Evolutionary conservation across 1,140 invertebrate species (phyloP).

Genomic region (Pogonus chalceus): DNA sequence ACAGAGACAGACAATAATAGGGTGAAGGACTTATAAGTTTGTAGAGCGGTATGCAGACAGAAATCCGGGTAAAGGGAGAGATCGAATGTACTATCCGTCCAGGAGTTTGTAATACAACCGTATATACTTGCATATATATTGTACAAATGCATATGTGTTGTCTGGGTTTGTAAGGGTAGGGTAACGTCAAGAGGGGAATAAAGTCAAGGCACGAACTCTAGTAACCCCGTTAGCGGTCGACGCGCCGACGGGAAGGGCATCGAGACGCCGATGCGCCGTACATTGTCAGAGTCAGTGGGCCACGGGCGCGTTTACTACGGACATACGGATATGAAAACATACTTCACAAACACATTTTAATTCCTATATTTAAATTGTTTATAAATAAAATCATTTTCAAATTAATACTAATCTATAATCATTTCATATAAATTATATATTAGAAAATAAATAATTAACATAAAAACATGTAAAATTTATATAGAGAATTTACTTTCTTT

Average conservation of each 20-base stretch:
- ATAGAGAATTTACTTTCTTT: no score
- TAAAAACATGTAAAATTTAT: no score
- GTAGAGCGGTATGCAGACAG: no score
- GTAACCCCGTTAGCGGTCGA: slow-evolving; percentile 4
- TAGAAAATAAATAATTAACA: no score
- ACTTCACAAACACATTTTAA: neutral
- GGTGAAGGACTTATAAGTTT: no score
- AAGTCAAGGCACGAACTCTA: neutral
- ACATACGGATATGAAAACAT: neutral
- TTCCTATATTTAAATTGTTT: neutral
- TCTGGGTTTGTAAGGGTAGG: no score
- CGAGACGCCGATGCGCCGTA: neutral
- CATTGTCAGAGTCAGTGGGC: neutral
- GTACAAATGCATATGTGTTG: neutral
- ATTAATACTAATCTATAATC: neutral
- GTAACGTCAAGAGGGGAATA: no score
- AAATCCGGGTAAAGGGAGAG: no score
- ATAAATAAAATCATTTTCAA: neutral
- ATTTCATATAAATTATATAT: neutral
- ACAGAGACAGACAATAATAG: no score
- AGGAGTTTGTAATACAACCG: neutral
- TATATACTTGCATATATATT: neutral
- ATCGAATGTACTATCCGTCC: no score
- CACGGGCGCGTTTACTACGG: neutral
- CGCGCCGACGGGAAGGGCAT: neutral